These are phyloP conservation scores for Lithophane leautieri DNA, from an alignment of 2,888 invertebrate genomes.

Conservation along the genomic window DNA sequence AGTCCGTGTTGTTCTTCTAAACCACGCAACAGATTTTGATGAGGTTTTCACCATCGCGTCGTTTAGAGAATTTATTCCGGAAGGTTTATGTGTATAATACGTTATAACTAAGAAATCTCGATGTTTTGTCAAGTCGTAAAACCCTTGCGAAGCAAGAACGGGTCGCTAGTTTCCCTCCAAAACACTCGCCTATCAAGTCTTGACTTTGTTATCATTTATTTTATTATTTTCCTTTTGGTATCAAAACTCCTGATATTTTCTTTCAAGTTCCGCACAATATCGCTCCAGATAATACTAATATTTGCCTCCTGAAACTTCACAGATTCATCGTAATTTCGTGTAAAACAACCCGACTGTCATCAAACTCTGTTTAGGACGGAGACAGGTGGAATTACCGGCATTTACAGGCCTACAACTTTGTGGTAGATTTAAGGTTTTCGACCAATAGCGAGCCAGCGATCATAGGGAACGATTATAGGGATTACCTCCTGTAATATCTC, in stretches of 20 bases:
- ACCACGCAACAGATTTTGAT: no score
- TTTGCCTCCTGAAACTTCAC: conserved; percentile 65
- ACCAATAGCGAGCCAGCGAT: conserved; percentile 64
- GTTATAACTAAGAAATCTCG: no score
- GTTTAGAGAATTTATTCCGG: no score
- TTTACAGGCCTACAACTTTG: conserved; percentile 70
- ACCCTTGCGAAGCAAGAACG: no score
- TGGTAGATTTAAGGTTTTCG: conserved; percentile 68
- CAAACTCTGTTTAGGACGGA: conserved; percentile 79
- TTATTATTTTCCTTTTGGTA: neutral
- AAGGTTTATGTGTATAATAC: no score
- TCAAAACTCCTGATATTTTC: neutral
- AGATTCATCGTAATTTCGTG: conserved; percentile 74
- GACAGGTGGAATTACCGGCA: conserved; percentile 79
- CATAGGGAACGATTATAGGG: conserved; percentile 40
- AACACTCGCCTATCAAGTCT: neutral
- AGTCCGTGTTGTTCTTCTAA: no score
- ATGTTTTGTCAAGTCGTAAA: no score
- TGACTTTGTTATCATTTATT: neutral
- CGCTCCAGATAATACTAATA: conserved; percentile 35
- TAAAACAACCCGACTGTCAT: conserved; percentile 71
- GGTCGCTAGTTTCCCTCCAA: neutral
- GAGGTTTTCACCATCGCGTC: no score
- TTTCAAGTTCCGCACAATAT: conserved; percentile 37
- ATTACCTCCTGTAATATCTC: conserved; percentile 28